Evolutionary conservation across 2,113 vertebrate genomes (phyloP).

Genomic region (Phyllopteryx taeniolatus): DNA sequence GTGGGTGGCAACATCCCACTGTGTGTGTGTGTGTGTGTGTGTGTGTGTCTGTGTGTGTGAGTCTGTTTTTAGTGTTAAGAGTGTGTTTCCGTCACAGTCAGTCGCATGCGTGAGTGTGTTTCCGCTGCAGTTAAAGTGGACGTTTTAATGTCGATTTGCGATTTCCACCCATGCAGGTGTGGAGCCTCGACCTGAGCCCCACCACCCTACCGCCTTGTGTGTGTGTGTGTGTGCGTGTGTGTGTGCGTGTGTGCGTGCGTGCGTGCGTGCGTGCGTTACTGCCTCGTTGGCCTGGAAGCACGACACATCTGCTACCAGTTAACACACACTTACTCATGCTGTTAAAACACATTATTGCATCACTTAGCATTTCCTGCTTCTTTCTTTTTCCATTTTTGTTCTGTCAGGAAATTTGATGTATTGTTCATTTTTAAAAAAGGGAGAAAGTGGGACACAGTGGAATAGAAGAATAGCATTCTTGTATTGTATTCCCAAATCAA

Average conservation of each 20-base stretch:
- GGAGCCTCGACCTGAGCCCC: constrained; percentile 49
- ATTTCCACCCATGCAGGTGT: constrained; percentile 61
- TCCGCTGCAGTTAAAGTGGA: constrained; percentile 50
- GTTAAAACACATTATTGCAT: constrained; percentile 42
- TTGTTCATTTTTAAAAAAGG: neutral
- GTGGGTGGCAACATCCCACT: constrained; percentile 10
- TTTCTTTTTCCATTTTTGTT: constrained; percentile 24
- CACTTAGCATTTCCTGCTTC: constrained; percentile 33
- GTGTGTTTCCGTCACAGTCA: constrained; percentile 11
- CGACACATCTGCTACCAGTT: constrained; percentile 68
- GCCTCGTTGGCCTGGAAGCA: constrained; percentile 43
- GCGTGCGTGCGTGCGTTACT: constrained; percentile 27
- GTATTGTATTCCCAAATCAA: neutral
- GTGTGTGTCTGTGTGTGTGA: constrained; percentile 3
- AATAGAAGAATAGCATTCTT: neutral
- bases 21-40: constrained; percentile 7
- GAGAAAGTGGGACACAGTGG: neutral
- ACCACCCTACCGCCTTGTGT: constrained; percentile 17
- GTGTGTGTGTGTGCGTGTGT: constrained; percentile 6
- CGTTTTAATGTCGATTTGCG: constrained; percentile 39
- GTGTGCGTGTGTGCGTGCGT: constrained; percentile 5
- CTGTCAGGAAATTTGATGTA: constrained; percentile 13
- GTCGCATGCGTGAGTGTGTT: constrained; percentile 22
- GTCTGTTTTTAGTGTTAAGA: constrained; percentile 12
- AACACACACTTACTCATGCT: constrained; percentile 31